These are phyloP conservation scores for Tolypeutes matacus DNA, from an alignment of 2,797 vertebrate genomes.

Conservation along the genomic window DNA sequence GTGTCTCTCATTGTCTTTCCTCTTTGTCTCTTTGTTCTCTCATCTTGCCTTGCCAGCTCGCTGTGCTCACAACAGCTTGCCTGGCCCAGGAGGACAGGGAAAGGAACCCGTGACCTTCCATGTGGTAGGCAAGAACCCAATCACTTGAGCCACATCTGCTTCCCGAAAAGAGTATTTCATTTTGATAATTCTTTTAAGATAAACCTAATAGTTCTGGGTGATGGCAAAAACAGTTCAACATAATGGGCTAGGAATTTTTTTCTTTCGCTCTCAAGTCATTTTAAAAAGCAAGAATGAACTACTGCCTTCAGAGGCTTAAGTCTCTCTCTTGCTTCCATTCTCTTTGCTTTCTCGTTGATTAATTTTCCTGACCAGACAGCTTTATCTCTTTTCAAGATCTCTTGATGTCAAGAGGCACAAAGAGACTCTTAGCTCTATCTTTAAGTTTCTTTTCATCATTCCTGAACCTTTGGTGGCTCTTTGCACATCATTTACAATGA, in stretches of 20 bases:
- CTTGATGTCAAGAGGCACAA: slow-evolving; percentile 34
- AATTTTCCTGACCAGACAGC: not conserved
- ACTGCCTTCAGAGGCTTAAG: not conserved
- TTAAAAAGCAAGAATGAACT: slow-evolving; percentile 33
- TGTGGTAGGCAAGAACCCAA: too few species aligned
- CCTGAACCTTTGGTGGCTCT: slow-evolving; percentile 26
- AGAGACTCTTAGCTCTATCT: not conserved
- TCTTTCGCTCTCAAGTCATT: not conserved
- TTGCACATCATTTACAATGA: slow-evolving; percentile 42
- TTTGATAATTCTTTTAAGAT: not conserved
- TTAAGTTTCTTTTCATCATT: slow-evolving; percentile 38
- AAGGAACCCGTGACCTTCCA: too few species aligned
- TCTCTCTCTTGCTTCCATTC: not conserved
- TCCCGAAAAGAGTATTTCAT: not conserved
- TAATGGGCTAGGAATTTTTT: not conserved
- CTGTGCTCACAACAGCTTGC: too few species aligned
- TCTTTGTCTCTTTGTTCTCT: too few species aligned
- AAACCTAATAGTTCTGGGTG: not conserved
- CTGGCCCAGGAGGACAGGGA: too few species aligned
- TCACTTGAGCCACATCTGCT: too few species aligned
- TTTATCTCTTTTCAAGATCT: slow-evolving; percentile 11
- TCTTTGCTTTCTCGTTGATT: not conserved
- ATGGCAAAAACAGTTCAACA: not conserved
- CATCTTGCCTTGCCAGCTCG: too few species aligned
- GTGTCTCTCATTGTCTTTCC: too few species aligned